Percentiles rank a stretch among this genome's conserved stretches.
These are phyloP conservation scores for Stenodema calcarata DNA, from an alignment of 2,888 invertebrate genomes.

Conservation along the genomic window DNA sequence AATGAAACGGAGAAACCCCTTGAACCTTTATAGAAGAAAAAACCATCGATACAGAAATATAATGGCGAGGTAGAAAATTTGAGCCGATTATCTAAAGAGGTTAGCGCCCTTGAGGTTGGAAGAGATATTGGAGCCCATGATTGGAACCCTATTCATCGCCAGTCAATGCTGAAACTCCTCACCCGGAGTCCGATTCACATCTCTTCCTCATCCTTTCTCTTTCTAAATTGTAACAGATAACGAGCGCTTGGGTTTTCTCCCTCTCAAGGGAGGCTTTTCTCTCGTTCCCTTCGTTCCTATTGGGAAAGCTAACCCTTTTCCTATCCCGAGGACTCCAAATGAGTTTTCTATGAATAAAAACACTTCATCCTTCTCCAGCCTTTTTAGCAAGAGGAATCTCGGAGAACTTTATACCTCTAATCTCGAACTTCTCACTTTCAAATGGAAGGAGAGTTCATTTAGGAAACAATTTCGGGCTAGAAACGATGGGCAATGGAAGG, in stretches of 20 bases:
- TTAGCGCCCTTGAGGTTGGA: constrained; percentile 12
- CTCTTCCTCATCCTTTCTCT: not conserved
- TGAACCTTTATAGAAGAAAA: not conserved
- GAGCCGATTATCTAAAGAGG: constrained; percentile 30
- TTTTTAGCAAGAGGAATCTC: not conserved
- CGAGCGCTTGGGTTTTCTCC: constrained; percentile 22
- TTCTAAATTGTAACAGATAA: constrained; percentile 29
- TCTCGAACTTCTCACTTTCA: not conserved
- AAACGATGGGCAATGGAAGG: not conserved
- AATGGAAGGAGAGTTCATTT: not conserved
- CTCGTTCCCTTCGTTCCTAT: not conserved
- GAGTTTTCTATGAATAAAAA: constrained; percentile 33
- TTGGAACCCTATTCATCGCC: constrained; percentile 31
- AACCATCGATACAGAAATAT: not conserved
- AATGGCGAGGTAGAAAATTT: not conserved
- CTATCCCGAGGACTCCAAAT: not conserved
- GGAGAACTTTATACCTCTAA: not conserved
- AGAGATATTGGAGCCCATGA: not conserved
- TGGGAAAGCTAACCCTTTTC: not conserved
- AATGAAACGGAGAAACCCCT: not conserved
- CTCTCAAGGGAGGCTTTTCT: not conserved
- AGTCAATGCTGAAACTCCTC: not conserved
- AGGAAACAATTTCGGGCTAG: not conserved
- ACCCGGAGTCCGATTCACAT: not conserved
- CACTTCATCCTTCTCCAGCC: not conserved